phyloP scores from a whole-genome alignment of 2,113 vertebrate species.

The Albula glossodonta region DNA sequence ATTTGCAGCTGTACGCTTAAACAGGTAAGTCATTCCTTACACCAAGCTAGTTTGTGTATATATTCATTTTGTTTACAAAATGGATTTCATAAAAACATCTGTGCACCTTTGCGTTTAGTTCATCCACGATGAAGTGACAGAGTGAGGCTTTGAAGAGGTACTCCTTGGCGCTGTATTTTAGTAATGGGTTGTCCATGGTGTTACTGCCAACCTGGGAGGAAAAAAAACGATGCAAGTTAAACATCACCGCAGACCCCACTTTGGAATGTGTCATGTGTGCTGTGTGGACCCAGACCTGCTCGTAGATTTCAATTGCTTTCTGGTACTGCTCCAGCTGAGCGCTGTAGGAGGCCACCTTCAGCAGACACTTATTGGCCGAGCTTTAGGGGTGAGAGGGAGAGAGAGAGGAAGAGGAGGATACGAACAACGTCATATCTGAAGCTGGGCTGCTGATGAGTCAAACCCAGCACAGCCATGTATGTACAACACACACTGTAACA shows the following conservation, averaged over 20 bases:
- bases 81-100: neutral
- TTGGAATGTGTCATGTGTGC: neutral
- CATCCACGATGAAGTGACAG: conserved; percentile 97
- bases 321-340: conserved; percentile 97
- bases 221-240: neutral
- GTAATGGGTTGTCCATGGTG: conserved; percentile 95
- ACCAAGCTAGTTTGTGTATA: neutral
- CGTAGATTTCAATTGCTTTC: conserved; percentile 95
- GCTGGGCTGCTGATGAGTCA: neutral
- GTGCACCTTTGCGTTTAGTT: conserved; percentile 93
- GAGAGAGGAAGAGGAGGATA: neutral
- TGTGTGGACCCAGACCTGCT: conserved; percentile 79
- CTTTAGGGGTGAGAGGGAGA: conserved; percentile 41
- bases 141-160: conserved; percentile 98
- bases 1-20: neutral
- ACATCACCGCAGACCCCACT: neutral
- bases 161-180: conserved; percentile 97
- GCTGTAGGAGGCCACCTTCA: conserved; percentile 92
- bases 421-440: neutral
- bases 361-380: conserved; percentile 96
- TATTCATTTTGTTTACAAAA: neutral
- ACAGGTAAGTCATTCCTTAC: neutral
- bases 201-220: conserved; percentile 83
- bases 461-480: neutral
- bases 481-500: neutral